phyloP scores from a whole-genome alignment of 2,797 vertebrate species.

The Poeciliopsis turneri region DNA sequence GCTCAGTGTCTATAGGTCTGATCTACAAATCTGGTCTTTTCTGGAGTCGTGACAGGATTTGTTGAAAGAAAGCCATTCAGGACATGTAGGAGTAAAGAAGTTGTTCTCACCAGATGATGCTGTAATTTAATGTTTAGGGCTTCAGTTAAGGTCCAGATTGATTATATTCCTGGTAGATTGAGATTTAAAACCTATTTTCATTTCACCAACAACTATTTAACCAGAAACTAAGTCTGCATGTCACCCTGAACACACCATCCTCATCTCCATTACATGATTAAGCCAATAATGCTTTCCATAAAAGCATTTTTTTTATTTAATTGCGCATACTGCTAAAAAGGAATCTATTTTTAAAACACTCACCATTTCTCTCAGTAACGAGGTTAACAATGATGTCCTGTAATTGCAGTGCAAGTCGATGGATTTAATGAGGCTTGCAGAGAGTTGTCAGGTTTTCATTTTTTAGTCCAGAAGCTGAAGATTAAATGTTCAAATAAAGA shows the following conservation, averaged over 20 bases:
- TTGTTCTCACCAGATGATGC: neutral
- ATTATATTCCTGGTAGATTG: neutral
- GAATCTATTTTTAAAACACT: neutral
- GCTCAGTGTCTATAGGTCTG: neutral
- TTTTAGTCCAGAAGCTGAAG: neutral
- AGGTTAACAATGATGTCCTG: slow-evolving; percentile 4
- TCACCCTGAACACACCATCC: neutral
- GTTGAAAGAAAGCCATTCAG: neutral
- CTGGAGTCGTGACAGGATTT: neutral
- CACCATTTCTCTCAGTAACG: neutral
- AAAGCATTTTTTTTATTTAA: neutral
- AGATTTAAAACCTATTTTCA: neutral
- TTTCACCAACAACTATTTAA: neutral
- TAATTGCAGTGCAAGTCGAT: slow-evolving; percentile 4
- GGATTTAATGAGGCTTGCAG: slow-evolving; percentile 22
- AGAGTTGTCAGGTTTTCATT: neutral
- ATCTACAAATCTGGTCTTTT: neutral
- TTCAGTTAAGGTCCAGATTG: neutral
- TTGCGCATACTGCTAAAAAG: neutral
- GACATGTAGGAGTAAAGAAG: neutral
- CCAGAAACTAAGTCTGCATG: neutral
- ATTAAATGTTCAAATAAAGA: neutral
- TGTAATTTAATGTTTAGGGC: neutral
- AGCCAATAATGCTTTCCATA: neutral
- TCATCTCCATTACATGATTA: neutral